Base-by-base conservation (phyloP, 2,888 invertebrate species). In the Lasioglossum oenotherae region DNA sequence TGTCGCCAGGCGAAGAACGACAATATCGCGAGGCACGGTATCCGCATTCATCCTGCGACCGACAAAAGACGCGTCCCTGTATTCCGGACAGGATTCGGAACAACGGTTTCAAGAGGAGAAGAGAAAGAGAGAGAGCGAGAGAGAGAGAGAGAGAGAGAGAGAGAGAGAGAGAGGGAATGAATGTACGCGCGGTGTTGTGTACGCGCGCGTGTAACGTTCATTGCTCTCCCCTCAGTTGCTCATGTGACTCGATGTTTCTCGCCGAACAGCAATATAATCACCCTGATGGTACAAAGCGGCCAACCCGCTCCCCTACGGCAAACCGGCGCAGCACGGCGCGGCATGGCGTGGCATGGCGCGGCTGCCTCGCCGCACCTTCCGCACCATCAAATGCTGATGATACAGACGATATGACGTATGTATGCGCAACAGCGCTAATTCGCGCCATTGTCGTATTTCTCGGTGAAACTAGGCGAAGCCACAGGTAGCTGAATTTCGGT, bases 241-340 rank as follows among this genome's bases (percentile, higher is more conserved):
- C 88, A 88, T 89, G 87, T 88, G 92, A 92, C 92, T 93, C 92
- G 92, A 93, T 92, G 93, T 92, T 89, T 91, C 92, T 90, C 91
- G 86, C 91, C 92, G 92, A 92, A 93, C 92, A 92, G 93, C 93
- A 93, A 94, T 94, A 94, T 94, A 95, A 95, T 95, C 94, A 95
- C 90, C 92, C 92, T 94, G 94, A 95, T 94, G 94, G 94, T 87
- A 95, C 95, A 94, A 95, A 94, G 95, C 94, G 90, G 90, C 92
- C 89, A 90, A 90, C 85, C 89, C 90, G 88, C 72, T 86, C 84
- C 88, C 90, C 90, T 89, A 87, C 87, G 92, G 91, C 92, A 92
- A 57, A 86, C 91, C 86, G 82, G 85, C 88, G 89, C 87, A 82
- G 64, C 64, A 16, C 19, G 19, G 64, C 16, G 64, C 31, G 31